Conservation (phyloP, 2,888 invertebrate species). For the Papilio elwesi region DNA sequence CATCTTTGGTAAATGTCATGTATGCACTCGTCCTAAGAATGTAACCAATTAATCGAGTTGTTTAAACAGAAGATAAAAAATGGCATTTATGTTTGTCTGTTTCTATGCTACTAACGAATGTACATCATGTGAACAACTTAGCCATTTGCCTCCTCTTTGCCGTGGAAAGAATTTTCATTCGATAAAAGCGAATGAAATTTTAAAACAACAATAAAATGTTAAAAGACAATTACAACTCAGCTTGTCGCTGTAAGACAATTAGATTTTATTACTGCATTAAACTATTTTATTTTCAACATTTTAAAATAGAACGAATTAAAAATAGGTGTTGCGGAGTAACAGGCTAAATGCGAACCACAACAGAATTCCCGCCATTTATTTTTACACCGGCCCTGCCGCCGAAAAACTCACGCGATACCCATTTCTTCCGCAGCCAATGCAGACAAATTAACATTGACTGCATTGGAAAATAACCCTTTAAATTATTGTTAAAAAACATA, state of each 20-base stretch:
- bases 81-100: no score
- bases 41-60: no score
- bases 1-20: no score
- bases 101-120: no score
- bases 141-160: no score
- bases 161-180: not conserved
- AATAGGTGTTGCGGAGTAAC: conserved; percentile 34
- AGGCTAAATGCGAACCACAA: conserved; percentile 37
- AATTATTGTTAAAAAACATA: conserved; percentile 26
- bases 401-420: conserved; percentile 36
- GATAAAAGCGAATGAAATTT: not conserved
- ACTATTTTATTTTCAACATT: conserved; percentile 23
- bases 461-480: conserved; percentile 18
- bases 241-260: conserved; percentile 7
- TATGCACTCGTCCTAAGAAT: no score
- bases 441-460: conserved; percentile 39
- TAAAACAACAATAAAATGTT: not conserved
- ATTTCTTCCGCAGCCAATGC: conserved; percentile 33
- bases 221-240: not conserved
- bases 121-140: no score
- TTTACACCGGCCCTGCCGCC: conserved; percentile 27
- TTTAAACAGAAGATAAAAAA: no score
- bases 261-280: conserved; percentile 18
- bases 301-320: conserved; percentile 28
- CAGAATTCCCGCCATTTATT: conserved; percentile 35